Evolutionary conservation across 2,888 invertebrate genomes (phyloP).

Genomic region (Zygaena filipendulae): DNA sequence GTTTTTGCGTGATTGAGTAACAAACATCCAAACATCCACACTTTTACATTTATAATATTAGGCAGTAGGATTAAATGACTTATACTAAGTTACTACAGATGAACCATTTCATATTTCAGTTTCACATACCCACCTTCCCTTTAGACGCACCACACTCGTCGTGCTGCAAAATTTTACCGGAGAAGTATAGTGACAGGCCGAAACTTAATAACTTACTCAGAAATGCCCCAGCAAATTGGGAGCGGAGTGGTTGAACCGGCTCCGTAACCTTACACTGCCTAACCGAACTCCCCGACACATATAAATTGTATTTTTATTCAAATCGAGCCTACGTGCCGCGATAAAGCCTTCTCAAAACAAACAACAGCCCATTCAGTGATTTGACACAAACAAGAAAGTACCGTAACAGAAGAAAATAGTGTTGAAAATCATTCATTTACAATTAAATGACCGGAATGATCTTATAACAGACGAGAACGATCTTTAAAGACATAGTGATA

Average conservation of each 20-base stretch:
- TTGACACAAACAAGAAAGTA: slow-evolving; percentile 25
- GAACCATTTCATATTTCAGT: too few relatives aligned
- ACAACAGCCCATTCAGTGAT: slow-evolving; percentile 43
- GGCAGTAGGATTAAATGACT: too few relatives aligned
- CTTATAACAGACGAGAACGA: slow-evolving; percentile 36
- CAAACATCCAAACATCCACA: too few relatives aligned
- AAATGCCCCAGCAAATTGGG: slow-evolving; percentile 65
- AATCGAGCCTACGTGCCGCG: slow-evolving; percentile 60
- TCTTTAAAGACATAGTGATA: slow-evolving; percentile 47
- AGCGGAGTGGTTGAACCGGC: slow-evolving; percentile 53
- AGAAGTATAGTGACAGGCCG: slow-evolving; percentile 63
- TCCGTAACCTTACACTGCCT: slow-evolving; percentile 59
- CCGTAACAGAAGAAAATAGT: slow-evolving; percentile 28
- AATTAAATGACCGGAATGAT: slow-evolving; percentile 15
- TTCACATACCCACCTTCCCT: too few relatives aligned
- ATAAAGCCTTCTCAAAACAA: slow-evolving; percentile 63
- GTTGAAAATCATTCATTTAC: slow-evolving; percentile 21
- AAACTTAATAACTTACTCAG: slow-evolving; percentile 69
- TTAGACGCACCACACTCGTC: slow-evolving; percentile 30
- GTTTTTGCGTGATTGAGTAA: too few relatives aligned
- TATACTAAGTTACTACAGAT: too few relatives aligned
- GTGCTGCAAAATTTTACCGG: slow-evolving; percentile 61
- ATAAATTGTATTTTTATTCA: slow-evolving; percentile 69
- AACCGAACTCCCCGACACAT: slow-evolving; percentile 58
- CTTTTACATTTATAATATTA: too few relatives aligned